Evolutionary conservation across 2,888 invertebrate genomes (phyloP).

Genomic region (Tyria jacobaeae): DNA sequence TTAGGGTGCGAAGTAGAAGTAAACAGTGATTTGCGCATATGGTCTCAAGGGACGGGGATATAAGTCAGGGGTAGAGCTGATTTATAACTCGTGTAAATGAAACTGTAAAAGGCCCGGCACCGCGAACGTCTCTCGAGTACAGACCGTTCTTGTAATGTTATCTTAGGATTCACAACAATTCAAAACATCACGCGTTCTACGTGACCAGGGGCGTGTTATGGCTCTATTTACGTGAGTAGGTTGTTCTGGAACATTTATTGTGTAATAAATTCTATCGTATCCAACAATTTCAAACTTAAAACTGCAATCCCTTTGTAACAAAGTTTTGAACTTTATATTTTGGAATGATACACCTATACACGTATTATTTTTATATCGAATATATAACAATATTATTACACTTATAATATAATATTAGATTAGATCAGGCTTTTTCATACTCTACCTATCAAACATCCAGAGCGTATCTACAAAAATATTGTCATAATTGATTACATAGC

Average conservation of each 20-base stretch:
- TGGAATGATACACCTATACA: background rate
- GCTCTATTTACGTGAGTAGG: too few species aligned
- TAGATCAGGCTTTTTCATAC: too few species aligned
- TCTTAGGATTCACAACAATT: constrained; percentile 45
- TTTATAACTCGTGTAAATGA: constrained; percentile 45
- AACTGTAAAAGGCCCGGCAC: constrained; percentile 27
- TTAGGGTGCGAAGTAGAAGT: constrained; percentile 43
- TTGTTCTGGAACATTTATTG: constrained; percentile 35
- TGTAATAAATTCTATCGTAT: constrained; percentile 35
- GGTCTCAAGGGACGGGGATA: constrained; percentile 8
- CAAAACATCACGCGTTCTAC: constrained; percentile 28
- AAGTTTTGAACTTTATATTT: constrained; percentile 26
- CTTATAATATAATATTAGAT: too few species aligned
- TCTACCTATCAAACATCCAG: too few species aligned
- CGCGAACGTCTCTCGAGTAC: constrained; percentile 15
- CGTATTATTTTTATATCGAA: too few species aligned
- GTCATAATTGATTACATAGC: too few species aligned
- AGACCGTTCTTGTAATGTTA: constrained; percentile 38
- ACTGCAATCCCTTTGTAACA: constrained; percentile 18
- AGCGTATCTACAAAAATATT: too few species aligned
- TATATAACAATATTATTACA: too few species aligned
- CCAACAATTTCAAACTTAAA: constrained; percentile 41
- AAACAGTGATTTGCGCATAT: constrained; percentile 41
- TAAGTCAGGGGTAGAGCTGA: constrained; percentile 18
- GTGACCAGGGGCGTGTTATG: too few species aligned